Conservation (phyloP, 2,888 invertebrate species). For the Lepidochrysops patricia region DNA sequence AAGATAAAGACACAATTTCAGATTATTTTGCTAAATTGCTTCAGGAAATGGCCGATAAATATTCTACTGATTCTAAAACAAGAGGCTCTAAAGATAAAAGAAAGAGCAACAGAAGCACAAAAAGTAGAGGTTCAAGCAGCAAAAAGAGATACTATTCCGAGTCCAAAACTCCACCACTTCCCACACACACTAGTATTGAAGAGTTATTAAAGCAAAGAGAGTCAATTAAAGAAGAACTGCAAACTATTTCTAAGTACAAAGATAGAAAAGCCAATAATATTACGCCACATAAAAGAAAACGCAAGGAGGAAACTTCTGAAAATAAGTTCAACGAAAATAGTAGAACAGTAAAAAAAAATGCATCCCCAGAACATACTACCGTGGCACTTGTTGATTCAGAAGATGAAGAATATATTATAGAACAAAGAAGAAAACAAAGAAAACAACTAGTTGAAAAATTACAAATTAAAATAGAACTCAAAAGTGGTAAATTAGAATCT, state of each 20-base stretch:
- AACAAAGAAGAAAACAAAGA: conserved; percentile 87
- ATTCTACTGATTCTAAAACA: conserved; percentile 35
- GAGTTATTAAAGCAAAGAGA: conserved; percentile 53
- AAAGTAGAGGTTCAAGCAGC: conserved; percentile 29
- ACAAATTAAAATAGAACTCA: conserved; percentile 22
- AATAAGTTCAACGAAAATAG: conserved; percentile 25
- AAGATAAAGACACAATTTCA: conserved; percentile 21
- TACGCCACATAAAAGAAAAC: conserved; percentile 32
- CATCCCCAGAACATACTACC: conserved; percentile 69
- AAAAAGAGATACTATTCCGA: conserved; percentile 31
- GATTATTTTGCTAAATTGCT: conserved; percentile 23
- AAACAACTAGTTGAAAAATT: conserved; percentile 84
- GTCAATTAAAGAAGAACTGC: conserved; percentile 46
- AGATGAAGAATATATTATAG: conserved; percentile 94
- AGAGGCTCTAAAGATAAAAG: conserved; percentile 35
- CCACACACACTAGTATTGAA: conserved; percentile 40
- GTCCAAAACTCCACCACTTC: conserved; percentile 57
- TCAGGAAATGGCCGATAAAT: conserved; percentile 40
- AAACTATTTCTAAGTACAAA: conserved; percentile 38
- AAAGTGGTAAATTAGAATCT: conserved; percentile 17
- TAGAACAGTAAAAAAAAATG: conserved; percentile 25
- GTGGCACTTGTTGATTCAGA: conserved; percentile 79
- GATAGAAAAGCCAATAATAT: conserved; percentile 26
- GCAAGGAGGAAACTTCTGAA: conserved; percentile 28
- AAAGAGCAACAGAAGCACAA: conserved; percentile 32